These are phyloP conservation scores for Silurus lanzhouensis DNA, from an alignment of 2,797 vertebrate genomes.

Conservation along the genomic window DNA sequence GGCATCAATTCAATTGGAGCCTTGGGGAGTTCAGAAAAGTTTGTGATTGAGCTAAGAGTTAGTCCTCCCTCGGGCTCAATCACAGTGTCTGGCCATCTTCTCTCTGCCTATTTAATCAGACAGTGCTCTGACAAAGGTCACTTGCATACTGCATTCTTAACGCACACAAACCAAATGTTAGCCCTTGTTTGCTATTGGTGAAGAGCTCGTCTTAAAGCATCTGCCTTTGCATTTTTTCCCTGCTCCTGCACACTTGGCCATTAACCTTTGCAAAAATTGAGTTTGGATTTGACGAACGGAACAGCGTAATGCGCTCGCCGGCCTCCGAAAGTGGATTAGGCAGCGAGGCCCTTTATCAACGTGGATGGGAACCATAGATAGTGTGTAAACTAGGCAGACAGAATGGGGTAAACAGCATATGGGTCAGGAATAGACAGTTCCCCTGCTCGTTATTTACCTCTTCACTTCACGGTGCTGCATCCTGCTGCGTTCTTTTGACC, in stretches of 20 bases:
- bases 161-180: constrained; percentile 67
- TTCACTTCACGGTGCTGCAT: constrained; percentile 28
- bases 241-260: constrained; percentile 64
- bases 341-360: constrained; percentile 69
- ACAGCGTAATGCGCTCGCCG: constrained; percentile 60
- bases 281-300: constrained; percentile 74
- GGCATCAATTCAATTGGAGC: constrained; percentile 10
- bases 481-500: constrained; percentile 53
- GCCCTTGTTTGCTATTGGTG: constrained; percentile 65
- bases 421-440: constrained; percentile 72
- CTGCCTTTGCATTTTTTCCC: constrained; percentile 61
- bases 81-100: constrained; percentile 65
- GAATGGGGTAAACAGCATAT: constrained; percentile 74
- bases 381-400: constrained; percentile 61
- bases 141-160: constrained; percentile 64
- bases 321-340: constrained; percentile 70
- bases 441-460: constrained; percentile 69
- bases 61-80: constrained; percentile 63
- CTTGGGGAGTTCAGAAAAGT: constrained; percentile 22
- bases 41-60: constrained; percentile 44
- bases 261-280: constrained; percentile 81
- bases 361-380: constrained; percentile 64
- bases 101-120: constrained; percentile 74
- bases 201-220: constrained; percentile 69
- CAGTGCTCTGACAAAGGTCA: constrained; percentile 77